Conservation (phyloP, 2,113 vertebrate genomes). For the Xenopus borealis region DNA sequence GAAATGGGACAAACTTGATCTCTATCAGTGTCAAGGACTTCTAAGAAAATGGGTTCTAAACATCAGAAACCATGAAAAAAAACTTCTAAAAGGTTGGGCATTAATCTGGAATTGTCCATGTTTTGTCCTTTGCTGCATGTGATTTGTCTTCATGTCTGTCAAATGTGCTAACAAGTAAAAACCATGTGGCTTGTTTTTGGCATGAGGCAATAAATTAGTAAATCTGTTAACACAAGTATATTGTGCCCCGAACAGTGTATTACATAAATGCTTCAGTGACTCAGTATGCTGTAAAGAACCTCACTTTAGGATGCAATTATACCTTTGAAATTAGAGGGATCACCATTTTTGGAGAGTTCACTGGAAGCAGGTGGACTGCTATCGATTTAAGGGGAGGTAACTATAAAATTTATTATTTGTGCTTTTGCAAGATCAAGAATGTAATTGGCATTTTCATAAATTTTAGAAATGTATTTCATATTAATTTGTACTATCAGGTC, state of each 20-base stretch:
- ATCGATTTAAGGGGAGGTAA: slow-evolving; percentile 10
- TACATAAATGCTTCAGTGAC: background rate
- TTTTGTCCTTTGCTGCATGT: no score
- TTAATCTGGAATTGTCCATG: no score
- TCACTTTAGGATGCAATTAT: background rate
- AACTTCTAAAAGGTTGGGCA: background rate
- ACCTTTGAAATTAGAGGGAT: slow-evolving; percentile 22
- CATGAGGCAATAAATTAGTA: no score
- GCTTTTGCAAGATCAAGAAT: no score
- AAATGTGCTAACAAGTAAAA: no score
- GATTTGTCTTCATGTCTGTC: no score
- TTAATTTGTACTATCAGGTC: no score
- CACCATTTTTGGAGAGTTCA: slow-evolving; percentile 26
- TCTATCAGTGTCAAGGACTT: slow-evolving; percentile 16
- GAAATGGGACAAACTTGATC: slow-evolving; percentile 31
- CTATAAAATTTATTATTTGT: no score
- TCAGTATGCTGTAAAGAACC: slow-evolving; percentile 7
- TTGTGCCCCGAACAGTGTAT: slow-evolving; percentile 2
- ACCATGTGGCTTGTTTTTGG: no score
- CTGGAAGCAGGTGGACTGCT: slow-evolving; percentile 10
- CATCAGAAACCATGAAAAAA: slow-evolving; percentile 7
- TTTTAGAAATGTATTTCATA: no score
- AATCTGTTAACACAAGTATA: background rate
- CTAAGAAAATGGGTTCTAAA: slow-evolving; percentile 25
- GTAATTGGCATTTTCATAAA: no score